Conservation (phyloP, 2,113 vertebrate genomes). For the Rhegmatorhina hoffmannsi region DNA sequence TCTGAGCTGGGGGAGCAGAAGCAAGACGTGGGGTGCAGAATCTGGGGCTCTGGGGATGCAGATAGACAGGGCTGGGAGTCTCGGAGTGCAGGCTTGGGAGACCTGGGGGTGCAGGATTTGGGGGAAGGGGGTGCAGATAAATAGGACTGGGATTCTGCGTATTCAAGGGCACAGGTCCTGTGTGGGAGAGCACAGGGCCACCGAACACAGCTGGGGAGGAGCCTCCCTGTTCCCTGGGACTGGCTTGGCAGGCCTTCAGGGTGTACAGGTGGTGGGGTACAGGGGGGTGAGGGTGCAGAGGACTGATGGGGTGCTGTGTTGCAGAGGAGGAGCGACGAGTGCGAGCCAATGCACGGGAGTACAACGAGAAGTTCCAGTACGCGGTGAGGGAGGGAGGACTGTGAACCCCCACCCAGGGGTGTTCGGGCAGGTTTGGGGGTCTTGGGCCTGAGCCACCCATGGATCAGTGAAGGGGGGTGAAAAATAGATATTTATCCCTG, state of each 20-base stretch:
- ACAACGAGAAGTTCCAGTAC: conserved; percentile 95
- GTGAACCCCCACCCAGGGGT: not conserved
- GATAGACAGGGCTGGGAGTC: not conserved
- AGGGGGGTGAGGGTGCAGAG: accelerated
- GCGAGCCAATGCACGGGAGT: conserved; percentile 88
- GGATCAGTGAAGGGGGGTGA: accelerated
- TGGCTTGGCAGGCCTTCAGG: not conserved
- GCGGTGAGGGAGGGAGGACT: conserved; percentile 78
- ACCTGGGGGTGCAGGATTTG: not conserved
- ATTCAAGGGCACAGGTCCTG: not conserved
- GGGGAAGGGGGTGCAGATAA: not conserved
- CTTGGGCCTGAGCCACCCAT: not conserved
- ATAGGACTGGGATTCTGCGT: not conserved
- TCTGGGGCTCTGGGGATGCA: not conserved
- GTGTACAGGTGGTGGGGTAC: not conserved
- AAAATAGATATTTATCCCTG: not conserved
- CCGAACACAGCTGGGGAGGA: not conserved
- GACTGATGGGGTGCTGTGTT: conserved; percentile 16
- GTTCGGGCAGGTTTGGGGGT: not conserved
- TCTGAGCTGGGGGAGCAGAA: not conserved
- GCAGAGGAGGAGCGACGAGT: conserved; percentile 92
- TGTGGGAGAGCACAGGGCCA: not conserved
- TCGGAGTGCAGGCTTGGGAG: not conserved
- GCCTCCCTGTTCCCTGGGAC: not conserved
- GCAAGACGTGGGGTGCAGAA: not conserved